Conservation (phyloP, 35 echinoderm and acorn worm genomes). For the Diadema setosum region DNA sequence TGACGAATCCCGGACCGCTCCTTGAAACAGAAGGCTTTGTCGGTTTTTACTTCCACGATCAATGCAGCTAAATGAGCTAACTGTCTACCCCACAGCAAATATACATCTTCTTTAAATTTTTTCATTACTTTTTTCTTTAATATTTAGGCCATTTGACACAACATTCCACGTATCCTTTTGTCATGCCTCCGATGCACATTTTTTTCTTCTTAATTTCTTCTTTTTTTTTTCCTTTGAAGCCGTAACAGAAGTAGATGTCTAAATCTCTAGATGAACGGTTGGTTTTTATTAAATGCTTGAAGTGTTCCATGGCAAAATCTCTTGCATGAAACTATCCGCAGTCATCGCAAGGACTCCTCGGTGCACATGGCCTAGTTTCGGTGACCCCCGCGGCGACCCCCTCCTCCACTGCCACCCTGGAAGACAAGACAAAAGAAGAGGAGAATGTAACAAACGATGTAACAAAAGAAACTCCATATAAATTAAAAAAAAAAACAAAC, state of each 20-base stretch:
- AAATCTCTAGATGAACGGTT: slow-evolving; percentile 14
- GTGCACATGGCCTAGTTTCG: neutral
- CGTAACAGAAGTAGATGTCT: neutral
- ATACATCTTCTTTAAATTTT: too few relatives aligned
- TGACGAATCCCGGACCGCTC: too few relatives aligned
- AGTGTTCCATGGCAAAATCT: neutral
- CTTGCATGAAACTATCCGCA: neutral
- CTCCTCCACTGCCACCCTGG: neutral
- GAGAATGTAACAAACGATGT: neutral
- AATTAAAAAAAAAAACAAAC: neutral
- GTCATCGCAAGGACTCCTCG: neutral
- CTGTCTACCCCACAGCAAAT: too few relatives aligned
- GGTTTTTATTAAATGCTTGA: neutral
- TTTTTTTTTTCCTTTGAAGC: neutral
- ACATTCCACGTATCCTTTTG: too few relatives aligned
- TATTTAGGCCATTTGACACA: too few relatives aligned
- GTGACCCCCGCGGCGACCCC: neutral
- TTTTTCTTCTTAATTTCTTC: too few relatives aligned
- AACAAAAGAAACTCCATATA: neutral
- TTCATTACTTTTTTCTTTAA: too few relatives aligned
- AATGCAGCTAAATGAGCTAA: too few relatives aligned
- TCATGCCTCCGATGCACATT: too few relatives aligned
- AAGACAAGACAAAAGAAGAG: neutral
- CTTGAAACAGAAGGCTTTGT: too few relatives aligned
- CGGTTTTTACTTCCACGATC: too few relatives aligned